phyloP scores from a whole-genome alignment of 2,888 invertebrate species.

The Scaptomyza parva region DNA sequence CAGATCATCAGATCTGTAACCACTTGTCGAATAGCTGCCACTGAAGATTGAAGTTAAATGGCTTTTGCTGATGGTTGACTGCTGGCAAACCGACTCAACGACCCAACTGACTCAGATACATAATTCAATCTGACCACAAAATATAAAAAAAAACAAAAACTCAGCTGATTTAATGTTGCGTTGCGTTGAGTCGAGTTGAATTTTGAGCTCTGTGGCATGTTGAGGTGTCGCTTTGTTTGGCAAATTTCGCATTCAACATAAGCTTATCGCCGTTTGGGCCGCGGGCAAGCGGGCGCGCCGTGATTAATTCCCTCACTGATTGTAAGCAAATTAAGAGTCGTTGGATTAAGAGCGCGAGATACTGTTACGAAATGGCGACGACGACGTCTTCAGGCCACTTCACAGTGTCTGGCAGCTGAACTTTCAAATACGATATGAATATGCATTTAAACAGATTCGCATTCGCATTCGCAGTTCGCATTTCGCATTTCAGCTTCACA shows the following conservation, averaged over 20 bases:
- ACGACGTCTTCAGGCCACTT: slow-evolving; percentile 21
- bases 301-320: slow-evolving; percentile 53
- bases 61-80: slow-evolving; percentile 14
- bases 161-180: not conserved
- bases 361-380: slow-evolving; percentile 33
- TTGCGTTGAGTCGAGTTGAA: too few relatives aligned
- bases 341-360: slow-evolving; percentile 32
- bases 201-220: not conserved
- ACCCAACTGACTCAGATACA: slow-evolving; percentile 2
- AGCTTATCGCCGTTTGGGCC: slow-evolving; percentile 17
- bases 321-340: slow-evolving; percentile 30
- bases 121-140: slow-evolving; percentile 6
- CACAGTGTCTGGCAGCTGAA: slow-evolving; percentile 1
- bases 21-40: slow-evolving; percentile 1
- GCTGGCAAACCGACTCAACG: not conserved
- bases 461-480: not conserved
- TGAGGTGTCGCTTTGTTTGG: not conserved
- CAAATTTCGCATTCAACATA: slow-evolving; percentile 18
- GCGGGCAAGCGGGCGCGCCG: slow-evolving; percentile 17
- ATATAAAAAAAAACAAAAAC: too few relatives aligned
- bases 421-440: slow-evolving; percentile 32
- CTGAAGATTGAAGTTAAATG: slow-evolving; percentile 13
- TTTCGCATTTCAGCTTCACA: not conserved
- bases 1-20: slow-evolving; percentile 30
- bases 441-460: slow-evolving; percentile 1